Evolutionary conservation across 2,888 invertebrate genomes (phyloP).

Genomic region (Baronia brevicornis): DNA sequence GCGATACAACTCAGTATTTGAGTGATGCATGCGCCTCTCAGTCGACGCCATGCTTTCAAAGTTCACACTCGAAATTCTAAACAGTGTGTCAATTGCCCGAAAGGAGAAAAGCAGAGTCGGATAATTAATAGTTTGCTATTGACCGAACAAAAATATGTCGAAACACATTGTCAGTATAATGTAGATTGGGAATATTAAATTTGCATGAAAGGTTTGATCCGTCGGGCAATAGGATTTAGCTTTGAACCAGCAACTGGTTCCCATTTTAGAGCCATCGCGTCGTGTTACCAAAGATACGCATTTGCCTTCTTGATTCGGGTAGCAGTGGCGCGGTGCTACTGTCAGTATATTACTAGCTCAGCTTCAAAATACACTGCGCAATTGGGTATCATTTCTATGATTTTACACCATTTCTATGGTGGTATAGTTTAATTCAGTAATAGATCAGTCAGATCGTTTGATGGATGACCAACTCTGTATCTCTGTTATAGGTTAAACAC

Average conservation of each 20-base stretch:
- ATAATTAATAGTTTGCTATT: too few relatives aligned
- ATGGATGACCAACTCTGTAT: too few relatives aligned
- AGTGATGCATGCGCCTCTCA: slow-evolving; percentile 29
- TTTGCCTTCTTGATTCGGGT: slow-evolving; percentile 6
- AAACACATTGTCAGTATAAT: too few relatives aligned
- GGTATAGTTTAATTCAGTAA: too few relatives aligned
- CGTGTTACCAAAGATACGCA: slow-evolving; percentile 9
- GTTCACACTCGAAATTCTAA: slow-evolving; percentile 18
- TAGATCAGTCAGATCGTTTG: too few relatives aligned
- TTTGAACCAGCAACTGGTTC: slow-evolving; percentile 10
- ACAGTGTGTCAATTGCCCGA: slow-evolving; percentile 13
- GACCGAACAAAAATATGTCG: too few relatives aligned
- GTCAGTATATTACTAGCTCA: slow-evolving; percentile 23
- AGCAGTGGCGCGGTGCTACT: slow-evolving; percentile 24
- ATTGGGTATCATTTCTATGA: too few relatives aligned
- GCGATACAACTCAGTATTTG: slow-evolving; percentile 18
- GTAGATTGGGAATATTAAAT: too few relatives aligned
- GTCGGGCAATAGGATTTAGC: slow-evolving; percentile 10
- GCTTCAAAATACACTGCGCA: slow-evolving; percentile 27
- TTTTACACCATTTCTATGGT: too few relatives aligned
- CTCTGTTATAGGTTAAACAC: too few relatives aligned
- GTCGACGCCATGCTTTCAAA: slow-evolving; percentile 25
- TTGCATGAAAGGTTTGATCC: slow-evolving; percentile 5
- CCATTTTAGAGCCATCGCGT: slow-evolving; percentile 7
- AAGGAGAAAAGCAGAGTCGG: neutral